A percentile compares a stretch with the other conserved stretches of the same genome.
Conservation (phyloP, 2,113 vertebrate species). For the Aptenodytes forsteri region DNA sequence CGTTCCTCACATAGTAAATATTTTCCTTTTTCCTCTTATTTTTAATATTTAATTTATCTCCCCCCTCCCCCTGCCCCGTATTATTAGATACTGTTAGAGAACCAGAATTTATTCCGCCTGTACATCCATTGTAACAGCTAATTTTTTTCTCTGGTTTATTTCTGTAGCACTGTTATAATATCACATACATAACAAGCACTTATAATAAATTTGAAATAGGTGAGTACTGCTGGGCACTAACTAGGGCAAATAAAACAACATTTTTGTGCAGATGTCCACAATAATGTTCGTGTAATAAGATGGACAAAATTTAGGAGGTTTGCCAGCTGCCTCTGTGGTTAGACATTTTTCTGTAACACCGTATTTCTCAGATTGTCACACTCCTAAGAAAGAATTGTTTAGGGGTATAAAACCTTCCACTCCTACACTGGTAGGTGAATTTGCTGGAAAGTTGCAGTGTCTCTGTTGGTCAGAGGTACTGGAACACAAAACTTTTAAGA, state of each 20-base stretch:
- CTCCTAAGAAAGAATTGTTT: not conserved
- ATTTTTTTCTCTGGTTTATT: not conserved
- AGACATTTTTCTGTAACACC: not conserved
- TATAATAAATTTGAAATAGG: not conserved
- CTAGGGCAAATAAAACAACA: not conserved
- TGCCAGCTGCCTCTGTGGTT: not conserved
- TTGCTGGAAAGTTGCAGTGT: not conserved
- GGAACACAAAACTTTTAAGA: not conserved
- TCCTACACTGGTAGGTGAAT: not conserved
- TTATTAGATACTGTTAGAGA: not conserved
- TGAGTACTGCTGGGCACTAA: not conserved
- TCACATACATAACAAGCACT: not conserved
- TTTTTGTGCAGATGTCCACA: not conserved
- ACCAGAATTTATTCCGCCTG: not conserved
- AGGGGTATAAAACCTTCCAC: not conserved
- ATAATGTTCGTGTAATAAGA: not conserved
- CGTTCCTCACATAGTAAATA: not conserved
- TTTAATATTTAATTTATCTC: not conserved
- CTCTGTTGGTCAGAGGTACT: not conserved
- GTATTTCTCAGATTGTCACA: not conserved
- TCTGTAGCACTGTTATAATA: not conserved
- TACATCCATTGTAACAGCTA: not conserved
- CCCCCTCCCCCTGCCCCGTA: accelerated
- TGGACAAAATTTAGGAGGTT: not conserved
- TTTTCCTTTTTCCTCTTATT: not conserved